A percentile compares a stretch with the other conserved stretches of the same genome.
These are phyloP conservation scores for Ctenochaetus hawaiiensis DNA, from an alignment of 2,797 vertebrate genomes.

Conservation along the genomic window DNA sequence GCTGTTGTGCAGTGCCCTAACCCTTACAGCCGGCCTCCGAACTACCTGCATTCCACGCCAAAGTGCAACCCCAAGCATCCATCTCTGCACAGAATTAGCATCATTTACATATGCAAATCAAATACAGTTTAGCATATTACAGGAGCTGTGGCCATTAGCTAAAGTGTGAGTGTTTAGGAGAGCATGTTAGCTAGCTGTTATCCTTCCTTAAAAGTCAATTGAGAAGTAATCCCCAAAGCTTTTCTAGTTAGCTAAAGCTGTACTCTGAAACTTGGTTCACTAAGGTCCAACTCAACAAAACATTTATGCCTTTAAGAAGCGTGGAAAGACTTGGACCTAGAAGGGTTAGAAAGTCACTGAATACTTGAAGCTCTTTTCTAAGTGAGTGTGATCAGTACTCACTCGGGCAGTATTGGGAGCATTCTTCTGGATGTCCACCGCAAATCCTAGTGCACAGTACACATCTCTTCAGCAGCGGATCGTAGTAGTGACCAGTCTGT, in stretches of 20 bases:
- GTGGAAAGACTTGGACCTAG: too few relatives aligned
- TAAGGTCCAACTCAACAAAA: neutral
- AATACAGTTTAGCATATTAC: neutral
- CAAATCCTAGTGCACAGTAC: conserved; percentile 71
- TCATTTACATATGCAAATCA: neutral
- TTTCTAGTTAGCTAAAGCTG: neutral
- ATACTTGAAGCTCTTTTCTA: neutral
- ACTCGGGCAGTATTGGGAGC: conserved; percentile 71
- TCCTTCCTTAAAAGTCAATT: neutral
- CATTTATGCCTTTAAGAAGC: neutral
- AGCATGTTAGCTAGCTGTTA: neutral
- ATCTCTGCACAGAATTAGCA: neutral
- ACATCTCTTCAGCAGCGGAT: conserved; percentile 79
- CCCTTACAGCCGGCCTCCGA: neutral
- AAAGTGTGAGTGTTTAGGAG: neutral
- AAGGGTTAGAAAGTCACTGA: neutral
- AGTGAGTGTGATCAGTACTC: conserved; percentile 47
- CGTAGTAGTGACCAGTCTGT: conserved; percentile 74
- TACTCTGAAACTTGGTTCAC: neutral
- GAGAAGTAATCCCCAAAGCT: neutral
- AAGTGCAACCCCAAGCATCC: neutral
- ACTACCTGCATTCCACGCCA: neutral
- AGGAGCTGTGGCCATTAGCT: neutral
- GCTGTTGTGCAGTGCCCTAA: neutral
- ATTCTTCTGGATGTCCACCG: conserved; percentile 70